Base-by-base conservation (phyloP, 2,797 vertebrate species). In the Cuniculus paca region DNA sequence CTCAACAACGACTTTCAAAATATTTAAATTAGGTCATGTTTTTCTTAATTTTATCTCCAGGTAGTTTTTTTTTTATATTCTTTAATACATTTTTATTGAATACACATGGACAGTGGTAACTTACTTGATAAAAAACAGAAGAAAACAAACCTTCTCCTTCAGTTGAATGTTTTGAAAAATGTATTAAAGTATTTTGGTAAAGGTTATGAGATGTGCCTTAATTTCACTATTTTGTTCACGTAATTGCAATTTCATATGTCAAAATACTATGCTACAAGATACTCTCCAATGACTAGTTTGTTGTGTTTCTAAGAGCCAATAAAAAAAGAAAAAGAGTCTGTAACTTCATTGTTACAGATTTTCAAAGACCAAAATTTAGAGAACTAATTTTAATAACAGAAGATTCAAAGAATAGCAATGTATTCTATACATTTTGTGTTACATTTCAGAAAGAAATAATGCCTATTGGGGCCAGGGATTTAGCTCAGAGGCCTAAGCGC, bases 21-120 rank as follows among this genome's bases (percentile, higher is more conserved):
- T 90, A 94, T 86, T 96, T 97, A 65, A 83, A 65, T 92, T 42
- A 84, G 39, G 70, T 90, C 75, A 56, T 84, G 45, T 94, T 96
- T 96, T 93, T 90, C 83, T 94, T 88, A 89, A 79, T 84, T 87
- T 97, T 74, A 94, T 60, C 61, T 88, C 88, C 60, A 94, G 45
- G 52, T 96, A 88, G n/a, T 94, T 96, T 96, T 91, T 74, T 88
- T 45, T 4, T 17, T 14, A 94, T 92, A 91, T 48, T 94, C 26
- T 86, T 79, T 42, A 81, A 60, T 90, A 31, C 68, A 52, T 94
- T 95, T 95, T 89, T 63, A 89, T 74, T 95, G 87, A 93, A 91
- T 74, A 72, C 94, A 94, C n/a, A 91, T 83, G 81, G 54, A 68
- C 48, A 61, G 12, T 48, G 90, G 85, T 95, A 91, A 89, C 75